Percentiles rank a stretch among this genome's conserved stretches.
phyloP scores from a whole-genome alignment of 2,113 vertebrate genomes.

The Archocentrus centrarchus region DNA sequence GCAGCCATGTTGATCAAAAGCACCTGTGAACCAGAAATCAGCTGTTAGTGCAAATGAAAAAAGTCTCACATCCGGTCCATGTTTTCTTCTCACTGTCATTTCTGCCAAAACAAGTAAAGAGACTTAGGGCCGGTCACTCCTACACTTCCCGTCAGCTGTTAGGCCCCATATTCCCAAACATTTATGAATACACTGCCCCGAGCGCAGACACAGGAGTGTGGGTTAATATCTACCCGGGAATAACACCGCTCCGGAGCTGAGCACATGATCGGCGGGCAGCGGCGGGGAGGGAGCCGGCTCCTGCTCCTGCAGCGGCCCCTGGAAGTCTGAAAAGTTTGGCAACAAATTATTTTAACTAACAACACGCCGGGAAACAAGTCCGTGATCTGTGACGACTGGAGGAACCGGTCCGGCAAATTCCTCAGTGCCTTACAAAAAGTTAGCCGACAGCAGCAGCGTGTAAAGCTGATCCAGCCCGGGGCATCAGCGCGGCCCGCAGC shows the following conservation, averaged over 20 bases:
- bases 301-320: slow-evolving; percentile 22
- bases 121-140: background rate
- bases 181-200: background rate
- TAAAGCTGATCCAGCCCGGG: background rate
- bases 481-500: background rate
- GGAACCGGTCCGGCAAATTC: background rate
- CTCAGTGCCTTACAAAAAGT: background rate
- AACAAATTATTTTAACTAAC: slow-evolving; percentile 16
- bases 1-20: slow-evolving; percentile 80
- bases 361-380: background rate
- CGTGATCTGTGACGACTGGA: background rate
- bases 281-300: background rate
- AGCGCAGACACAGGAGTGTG: background rate
- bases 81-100: background rate
- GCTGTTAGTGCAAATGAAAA: background rate
- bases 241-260: slow-evolving; percentile 75
- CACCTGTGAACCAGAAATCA: slow-evolving; percentile 58
- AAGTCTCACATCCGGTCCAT: background rate
- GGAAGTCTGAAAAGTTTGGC: slow-evolving; percentile 54
- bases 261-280: slow-evolving; percentile 76
- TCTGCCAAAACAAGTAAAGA: background rate
- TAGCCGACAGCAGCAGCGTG: background rate
- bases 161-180: background rate
- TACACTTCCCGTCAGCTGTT: background rate
- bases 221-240: slow-evolving; percentile 74